These are phyloP conservation scores for Dicyrtoma fusca DNA, from an alignment of 2,888 invertebrate genomes.

Conservation along the genomic window DNA sequence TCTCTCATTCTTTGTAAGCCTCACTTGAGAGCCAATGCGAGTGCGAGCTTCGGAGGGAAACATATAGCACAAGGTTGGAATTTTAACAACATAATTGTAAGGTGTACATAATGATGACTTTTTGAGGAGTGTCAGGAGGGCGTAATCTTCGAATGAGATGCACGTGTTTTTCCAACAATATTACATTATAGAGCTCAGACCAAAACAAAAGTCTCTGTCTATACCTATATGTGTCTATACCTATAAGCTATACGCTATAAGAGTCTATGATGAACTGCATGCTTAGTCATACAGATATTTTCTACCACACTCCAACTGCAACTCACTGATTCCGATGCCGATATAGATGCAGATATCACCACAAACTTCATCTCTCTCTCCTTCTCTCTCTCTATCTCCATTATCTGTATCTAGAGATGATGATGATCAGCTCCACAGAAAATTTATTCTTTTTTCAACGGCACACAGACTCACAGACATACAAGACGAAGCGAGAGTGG, in stretches of 20 bases:
- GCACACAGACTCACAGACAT: too few relatives aligned
- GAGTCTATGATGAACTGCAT: too few relatives aligned
- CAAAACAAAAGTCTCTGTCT: too few relatives aligned
- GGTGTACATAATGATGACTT: slow-evolving; percentile 49
- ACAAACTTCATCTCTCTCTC: too few relatives aligned
- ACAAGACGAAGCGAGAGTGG: too few relatives aligned
- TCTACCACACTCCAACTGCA: not conserved
- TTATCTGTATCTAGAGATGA: too few relatives aligned
- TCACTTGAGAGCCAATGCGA: slow-evolving; percentile 29
- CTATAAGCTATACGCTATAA: not conserved
- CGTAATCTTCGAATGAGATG: slow-evolving; percentile 37
- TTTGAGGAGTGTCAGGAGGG: slow-evolving; percentile 44
- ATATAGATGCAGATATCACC: not conserved
- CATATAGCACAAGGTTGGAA: slow-evolving; percentile 49
- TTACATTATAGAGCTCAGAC: slow-evolving; percentile 15
- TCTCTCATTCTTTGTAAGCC: too few relatives aligned
- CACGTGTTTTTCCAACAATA: slow-evolving; percentile 35
- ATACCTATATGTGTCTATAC: too few relatives aligned
- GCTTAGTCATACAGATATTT: too few relatives aligned
- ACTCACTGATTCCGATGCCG: not conserved
- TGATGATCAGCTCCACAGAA: too few relatives aligned
- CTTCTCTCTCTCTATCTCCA: not conserved
- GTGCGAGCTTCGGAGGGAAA: slow-evolving; percentile 18
- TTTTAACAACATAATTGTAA: slow-evolving; percentile 56
- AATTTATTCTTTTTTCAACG: too few relatives aligned